A percentile compares a stretch with the other conserved stretches of the same genome.
These are phyloP conservation scores for Bubalus kerabau DNA, from an alignment of 2,113 vertebrate genomes.

Conservation along the genomic window DNA sequence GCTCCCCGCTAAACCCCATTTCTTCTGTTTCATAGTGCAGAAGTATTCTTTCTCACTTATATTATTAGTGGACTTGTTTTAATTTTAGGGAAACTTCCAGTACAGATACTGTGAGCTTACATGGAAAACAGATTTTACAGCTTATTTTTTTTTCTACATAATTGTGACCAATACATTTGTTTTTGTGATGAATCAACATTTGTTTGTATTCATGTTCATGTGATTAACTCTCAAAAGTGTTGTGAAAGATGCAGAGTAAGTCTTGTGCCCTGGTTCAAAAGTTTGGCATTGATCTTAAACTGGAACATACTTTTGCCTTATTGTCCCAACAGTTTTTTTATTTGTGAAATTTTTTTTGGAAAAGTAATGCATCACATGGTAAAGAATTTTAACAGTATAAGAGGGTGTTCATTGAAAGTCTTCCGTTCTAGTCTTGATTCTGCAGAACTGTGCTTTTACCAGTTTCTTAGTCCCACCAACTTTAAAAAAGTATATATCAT, in stretches of 20 bases:
- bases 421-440: neutral
- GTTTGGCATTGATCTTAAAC: conserved; percentile 64
- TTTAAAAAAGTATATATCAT: conserved; percentile 31
- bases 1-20: conserved; percentile 96
- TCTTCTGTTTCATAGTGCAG: conserved; percentile 97
- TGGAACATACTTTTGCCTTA: conserved; percentile 72
- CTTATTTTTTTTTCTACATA: conserved; percentile 72
- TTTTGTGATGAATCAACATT: conserved; percentile 79
- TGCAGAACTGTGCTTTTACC: neutral
- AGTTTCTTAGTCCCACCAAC: conserved; percentile 51
- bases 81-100: conserved; percentile 81
- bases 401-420: neutral
- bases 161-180: conserved; percentile 85
- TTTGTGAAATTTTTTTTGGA: neutral
- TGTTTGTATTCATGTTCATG: conserved; percentile 70
- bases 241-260: conserved; percentile 69
- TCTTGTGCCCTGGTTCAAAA: conserved; percentile 42
- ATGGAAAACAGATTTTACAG: conserved; percentile 78
- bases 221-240: conserved; percentile 73
- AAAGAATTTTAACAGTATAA: neutral
- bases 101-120: conserved; percentile 82
- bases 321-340: conserved; percentile 17
- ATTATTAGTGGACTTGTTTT: conserved; percentile 80
- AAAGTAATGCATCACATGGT: neutral
- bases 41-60: conserved; percentile 67